Conservation (phyloP, 1,140 invertebrate species). For the Papilio helenus region DNA sequence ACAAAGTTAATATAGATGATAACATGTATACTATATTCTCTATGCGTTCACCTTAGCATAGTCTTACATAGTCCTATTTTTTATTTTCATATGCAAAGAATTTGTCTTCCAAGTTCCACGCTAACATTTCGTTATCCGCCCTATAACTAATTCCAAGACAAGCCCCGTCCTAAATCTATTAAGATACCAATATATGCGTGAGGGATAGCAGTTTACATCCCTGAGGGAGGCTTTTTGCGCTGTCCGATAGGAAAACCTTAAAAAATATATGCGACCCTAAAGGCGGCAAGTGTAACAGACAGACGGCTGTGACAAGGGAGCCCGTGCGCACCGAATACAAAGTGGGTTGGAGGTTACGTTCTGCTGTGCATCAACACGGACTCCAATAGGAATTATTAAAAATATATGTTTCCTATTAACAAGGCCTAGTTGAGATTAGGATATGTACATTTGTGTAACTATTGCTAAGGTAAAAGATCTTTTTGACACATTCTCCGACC, state of each 20-base stretch:
- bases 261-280: slow-evolving; percentile 41
- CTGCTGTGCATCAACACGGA: slow-evolving; percentile 2
- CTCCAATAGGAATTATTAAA: not conserved
- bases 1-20: not conserved
- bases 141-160: slow-evolving; percentile 23
- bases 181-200: slow-evolving; percentile 29
- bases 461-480: not conserved
- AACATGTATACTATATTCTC: too few relatives aligned
- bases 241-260: slow-evolving; percentile 27
- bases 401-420: not conserved
- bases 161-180: slow-evolving; percentile 32
- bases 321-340: slow-evolving; percentile 33
- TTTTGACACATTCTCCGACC: not conserved
- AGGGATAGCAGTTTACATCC: slow-evolving; percentile 33
- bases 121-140: not conserved
- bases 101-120: not conserved
- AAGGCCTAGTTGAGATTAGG: not conserved
- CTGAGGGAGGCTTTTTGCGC: slow-evolving; percentile 25
- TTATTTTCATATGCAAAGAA: not conserved
- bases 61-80: not conserved
- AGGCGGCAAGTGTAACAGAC: slow-evolving; percentile 32
- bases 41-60: not conserved
- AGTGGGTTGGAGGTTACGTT: slow-evolving; percentile 7
- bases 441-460: not conserved
- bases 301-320: slow-evolving; percentile 41